Evolutionary conservation across 1,140 invertebrate species (phyloP).

Genomic region (Eumeta japonica): DNA sequence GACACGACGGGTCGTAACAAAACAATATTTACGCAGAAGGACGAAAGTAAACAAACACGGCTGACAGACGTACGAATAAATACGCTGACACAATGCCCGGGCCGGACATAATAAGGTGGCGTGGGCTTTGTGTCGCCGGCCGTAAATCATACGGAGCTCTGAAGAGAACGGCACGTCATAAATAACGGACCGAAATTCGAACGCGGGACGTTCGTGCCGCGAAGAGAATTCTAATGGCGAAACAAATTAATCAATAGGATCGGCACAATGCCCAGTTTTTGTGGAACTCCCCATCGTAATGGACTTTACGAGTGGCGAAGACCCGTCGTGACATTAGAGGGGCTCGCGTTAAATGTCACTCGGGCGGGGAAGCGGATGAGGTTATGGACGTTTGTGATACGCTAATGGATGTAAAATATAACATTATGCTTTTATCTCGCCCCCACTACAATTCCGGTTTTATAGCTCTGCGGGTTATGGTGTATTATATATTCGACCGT

Average conservation of each 20-base stretch:
- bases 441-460: too few relatives aligned
- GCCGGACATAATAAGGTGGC: constrained; percentile 51
- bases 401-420: too few relatives aligned
- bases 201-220: constrained; percentile 22
- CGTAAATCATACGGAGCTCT: constrained; percentile 51
- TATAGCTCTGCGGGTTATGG: too few relatives aligned
- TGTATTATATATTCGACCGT: too few relatives aligned
- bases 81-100: constrained; percentile 45
- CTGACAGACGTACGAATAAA: constrained; percentile 46
- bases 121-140: constrained; percentile 41
- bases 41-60: constrained; percentile 52
- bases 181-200: constrained; percentile 45
- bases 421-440: too few relatives aligned
- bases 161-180: constrained; percentile 49
- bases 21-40: constrained; percentile 46
- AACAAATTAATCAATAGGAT: constrained; percentile 44
- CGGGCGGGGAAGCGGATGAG: too few relatives aligned
- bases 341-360: too few relatives aligned
- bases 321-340: too few relatives aligned
- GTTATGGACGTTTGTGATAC: too few relatives aligned
- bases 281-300: too few relatives aligned
- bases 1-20: constrained; percentile 40
- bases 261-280: too few relatives aligned
- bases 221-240: constrained; percentile 38
- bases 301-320: too few relatives aligned